Conservation (phyloP, 2,113 vertebrate genomes). For the Amia ocellicauda region DNA sequence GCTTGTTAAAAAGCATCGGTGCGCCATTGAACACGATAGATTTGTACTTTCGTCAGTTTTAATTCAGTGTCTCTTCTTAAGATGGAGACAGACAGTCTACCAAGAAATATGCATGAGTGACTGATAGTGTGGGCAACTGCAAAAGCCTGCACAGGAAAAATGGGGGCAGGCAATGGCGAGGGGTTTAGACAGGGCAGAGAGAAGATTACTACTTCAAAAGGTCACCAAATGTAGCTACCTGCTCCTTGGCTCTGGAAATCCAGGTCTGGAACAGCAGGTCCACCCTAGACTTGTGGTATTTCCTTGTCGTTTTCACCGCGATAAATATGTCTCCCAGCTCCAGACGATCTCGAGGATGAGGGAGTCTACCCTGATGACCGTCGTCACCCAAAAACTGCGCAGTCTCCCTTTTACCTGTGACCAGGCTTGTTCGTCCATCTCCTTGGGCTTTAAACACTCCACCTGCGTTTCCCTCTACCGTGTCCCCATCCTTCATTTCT, state of each 20-base stretch:
- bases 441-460: no score
- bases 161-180: no score
- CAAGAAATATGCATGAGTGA: no score
- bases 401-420: not conserved
- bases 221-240: constrained; percentile 71
- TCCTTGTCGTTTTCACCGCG: constrained; percentile 90
- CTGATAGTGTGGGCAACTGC: no score
- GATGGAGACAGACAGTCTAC: no score
- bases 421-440: no score
- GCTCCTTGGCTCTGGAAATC: constrained; percentile 79
- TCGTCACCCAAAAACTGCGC: not conserved
- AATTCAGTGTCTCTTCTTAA: no score
- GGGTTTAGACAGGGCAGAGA: not conserved
- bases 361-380: not conserved
- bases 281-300: constrained; percentile 83
- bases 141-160: no score
- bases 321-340: constrained; percentile 85
- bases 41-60: no score
- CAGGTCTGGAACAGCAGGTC: constrained; percentile 87
- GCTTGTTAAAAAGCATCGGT: no score
- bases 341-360: constrained; percentile 53
- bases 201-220: constrained; percentile 4
- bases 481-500: not conserved
- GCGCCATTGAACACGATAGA: no score
- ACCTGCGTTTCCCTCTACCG: not conserved